These are phyloP conservation scores for Choreutis nemorana DNA, from an alignment of 2,888 invertebrate genomes.

Conservation along the genomic window DNA sequence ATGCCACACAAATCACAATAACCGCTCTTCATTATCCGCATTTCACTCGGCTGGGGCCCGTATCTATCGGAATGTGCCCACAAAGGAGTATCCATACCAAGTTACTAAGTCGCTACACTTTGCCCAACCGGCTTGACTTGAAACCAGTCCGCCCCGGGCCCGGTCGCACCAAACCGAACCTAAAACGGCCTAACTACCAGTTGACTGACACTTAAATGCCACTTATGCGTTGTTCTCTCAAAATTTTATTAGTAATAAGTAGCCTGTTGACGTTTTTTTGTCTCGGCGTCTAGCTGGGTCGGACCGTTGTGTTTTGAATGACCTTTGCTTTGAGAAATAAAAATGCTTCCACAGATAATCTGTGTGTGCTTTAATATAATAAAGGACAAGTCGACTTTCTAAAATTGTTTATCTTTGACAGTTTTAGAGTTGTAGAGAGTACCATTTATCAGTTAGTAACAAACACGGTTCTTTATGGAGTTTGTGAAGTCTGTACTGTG, in stretches of 20 bases:
- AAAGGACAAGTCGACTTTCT: background rate
- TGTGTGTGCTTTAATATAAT: conserved; percentile 5
- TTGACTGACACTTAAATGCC: conserved; percentile 64
- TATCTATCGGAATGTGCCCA: conserved; percentile 61
- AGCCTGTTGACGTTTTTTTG: conserved; percentile 40
- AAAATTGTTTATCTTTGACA: background rate
- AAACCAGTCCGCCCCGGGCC: conserved; percentile 32
- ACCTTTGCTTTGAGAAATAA: conserved; percentile 20
- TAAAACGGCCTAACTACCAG: conserved; percentile 45
- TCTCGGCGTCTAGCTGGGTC: conserved; percentile 18
- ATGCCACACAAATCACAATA: conserved; percentile 58
- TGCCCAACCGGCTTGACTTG: conserved; percentile 49
- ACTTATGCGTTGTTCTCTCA: conserved; percentile 53
- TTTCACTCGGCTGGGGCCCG: conserved; percentile 42
- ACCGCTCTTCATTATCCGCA: conserved; percentile 59
- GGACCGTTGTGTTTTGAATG: conserved; percentile 21
- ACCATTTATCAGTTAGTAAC: no score
- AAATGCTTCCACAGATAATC: conserved; percentile 17
- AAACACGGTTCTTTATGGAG: no score
- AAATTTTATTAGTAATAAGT: conserved; percentile 58
- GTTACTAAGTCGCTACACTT: conserved; percentile 53
- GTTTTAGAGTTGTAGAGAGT: no score
- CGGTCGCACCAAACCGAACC: conserved; percentile 16
- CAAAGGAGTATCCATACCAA: conserved; percentile 48
- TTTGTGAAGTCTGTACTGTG: no score